Conservation (phyloP, 2,797 vertebrate species). For the Galaxias olidus region DNA sequence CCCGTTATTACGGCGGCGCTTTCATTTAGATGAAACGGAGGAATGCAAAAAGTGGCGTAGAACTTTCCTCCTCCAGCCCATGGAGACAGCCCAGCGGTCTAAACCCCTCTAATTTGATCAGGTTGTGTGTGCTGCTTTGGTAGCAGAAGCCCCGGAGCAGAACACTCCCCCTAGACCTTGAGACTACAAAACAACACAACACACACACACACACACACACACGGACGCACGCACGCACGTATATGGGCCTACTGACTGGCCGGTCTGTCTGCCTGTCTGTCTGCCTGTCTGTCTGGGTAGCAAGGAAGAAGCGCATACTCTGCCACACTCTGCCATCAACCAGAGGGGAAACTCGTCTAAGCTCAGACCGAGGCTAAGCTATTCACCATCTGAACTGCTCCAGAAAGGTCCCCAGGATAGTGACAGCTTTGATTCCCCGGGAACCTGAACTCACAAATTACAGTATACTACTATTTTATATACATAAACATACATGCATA, state of each 20-base stretch:
- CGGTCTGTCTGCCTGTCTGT: slow-evolving; percentile 58
- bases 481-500: no score
- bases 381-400: no score
- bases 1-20: no score
- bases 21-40: not conserved
- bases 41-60: slow-evolving; percentile 32
- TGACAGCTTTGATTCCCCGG: not conserved
- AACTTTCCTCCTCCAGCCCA: slow-evolving; percentile 23
- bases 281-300: slow-evolving; percentile 41
- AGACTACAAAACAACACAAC: slow-evolving; percentile 75
- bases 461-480: no score
- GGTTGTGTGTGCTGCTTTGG: slow-evolving; percentile 67
- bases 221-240: no score
- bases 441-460: no score
- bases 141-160: slow-evolving; percentile 71
- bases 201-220: slow-evolving; percentile 65
- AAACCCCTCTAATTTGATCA: slow-evolving; percentile 71
- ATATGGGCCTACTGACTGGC: no score
- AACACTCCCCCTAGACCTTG: slow-evolving; percentile 68
- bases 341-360: slow-evolving; percentile 67
- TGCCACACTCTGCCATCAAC: slow-evolving; percentile 71
- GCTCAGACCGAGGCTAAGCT: slow-evolving; percentile 58
- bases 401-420: no score
- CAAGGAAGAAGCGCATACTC: slow-evolving; percentile 65
- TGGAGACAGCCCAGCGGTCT: slow-evolving; percentile 50